These are phyloP conservation scores for Arctopsyche grandis DNA, from an alignment of 1,140 invertebrate genomes.

Conservation along the genomic window DNA sequence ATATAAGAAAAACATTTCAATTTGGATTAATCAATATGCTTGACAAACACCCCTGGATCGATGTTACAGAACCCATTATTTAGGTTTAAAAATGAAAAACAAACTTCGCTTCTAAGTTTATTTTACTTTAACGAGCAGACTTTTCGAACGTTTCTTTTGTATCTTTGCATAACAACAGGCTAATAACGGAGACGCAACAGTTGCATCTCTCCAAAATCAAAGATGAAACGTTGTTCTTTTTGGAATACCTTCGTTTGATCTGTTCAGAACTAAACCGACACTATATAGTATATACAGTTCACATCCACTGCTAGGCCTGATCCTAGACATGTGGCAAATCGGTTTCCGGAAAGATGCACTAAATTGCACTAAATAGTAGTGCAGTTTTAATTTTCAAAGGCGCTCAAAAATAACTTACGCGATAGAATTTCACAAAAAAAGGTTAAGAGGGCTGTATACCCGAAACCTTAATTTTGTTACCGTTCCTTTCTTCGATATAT, in stretches of 20 bases:
- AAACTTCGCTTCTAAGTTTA: neutral
- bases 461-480: too few species aligned
- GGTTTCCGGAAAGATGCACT: neutral
- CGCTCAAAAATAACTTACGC: too few species aligned
- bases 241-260: neutral
- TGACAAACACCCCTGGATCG: neutral
- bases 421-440: too few species aligned
- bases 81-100: neutral
- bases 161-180: constrained; percentile 15
- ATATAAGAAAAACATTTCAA: too few species aligned
- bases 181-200: neutral
- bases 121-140: neutral
- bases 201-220: neutral
- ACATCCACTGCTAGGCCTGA: neutral
- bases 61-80: neutral
- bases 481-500: too few species aligned
- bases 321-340: neutral
- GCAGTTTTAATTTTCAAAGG: too few species aligned
- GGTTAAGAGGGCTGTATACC: too few species aligned
- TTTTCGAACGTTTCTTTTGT: neutral
- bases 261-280: too few species aligned
- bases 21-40: too few species aligned
- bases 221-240: neutral
- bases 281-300: neutral
- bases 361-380: too few species aligned